These are phyloP conservation scores for Cephalotes varians DNA, from an alignment of 2,888 invertebrate genomes.

Conservation along the genomic window DNA sequence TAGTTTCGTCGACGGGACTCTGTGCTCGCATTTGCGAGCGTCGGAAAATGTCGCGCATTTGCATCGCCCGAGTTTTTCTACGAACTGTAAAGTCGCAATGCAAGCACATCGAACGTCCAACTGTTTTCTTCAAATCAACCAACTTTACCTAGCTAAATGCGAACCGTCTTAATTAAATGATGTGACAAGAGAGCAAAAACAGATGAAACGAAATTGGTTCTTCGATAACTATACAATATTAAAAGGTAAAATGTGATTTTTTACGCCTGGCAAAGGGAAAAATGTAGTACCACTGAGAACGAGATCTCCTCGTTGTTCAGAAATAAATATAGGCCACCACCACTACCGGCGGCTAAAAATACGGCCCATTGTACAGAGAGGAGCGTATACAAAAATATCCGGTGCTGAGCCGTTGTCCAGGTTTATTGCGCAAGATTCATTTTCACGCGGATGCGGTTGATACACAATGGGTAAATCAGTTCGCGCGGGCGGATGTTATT, in stretches of 20 bases:
- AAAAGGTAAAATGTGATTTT: constrained; percentile 33
- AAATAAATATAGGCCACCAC: constrained; percentile 57
- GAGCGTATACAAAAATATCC: constrained; percentile 52
- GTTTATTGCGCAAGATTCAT: constrained; percentile 57
- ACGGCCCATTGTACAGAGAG: constrained; percentile 51
- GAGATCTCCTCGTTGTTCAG: constrained; percentile 27
- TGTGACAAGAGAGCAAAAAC: background rate
- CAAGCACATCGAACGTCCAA: background rate
- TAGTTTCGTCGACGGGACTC: constrained; percentile 62
- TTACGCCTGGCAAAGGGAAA: background rate
- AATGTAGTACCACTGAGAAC: constrained; percentile 12
- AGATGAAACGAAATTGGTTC: background rate
- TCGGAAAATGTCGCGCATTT: constrained; percentile 46
- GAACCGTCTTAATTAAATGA: constrained; percentile 14
- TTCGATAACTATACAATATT: constrained; percentile 1
- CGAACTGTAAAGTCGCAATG: constrained; percentile 5
- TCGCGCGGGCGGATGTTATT: constrained; percentile 47
- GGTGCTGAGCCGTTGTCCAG: constrained; percentile 47
- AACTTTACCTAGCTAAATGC: background rate
- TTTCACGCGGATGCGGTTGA: constrained; percentile 42
- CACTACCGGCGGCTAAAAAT: constrained; percentile 52
- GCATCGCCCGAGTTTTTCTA: constrained; percentile 16
- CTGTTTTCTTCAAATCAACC: background rate
- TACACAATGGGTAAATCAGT: constrained; percentile 58
- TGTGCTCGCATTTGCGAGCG: background rate